Base-by-base conservation (phyloP, 2,797 vertebrate species). In the Petrocephalus schoutedeni region DNA sequence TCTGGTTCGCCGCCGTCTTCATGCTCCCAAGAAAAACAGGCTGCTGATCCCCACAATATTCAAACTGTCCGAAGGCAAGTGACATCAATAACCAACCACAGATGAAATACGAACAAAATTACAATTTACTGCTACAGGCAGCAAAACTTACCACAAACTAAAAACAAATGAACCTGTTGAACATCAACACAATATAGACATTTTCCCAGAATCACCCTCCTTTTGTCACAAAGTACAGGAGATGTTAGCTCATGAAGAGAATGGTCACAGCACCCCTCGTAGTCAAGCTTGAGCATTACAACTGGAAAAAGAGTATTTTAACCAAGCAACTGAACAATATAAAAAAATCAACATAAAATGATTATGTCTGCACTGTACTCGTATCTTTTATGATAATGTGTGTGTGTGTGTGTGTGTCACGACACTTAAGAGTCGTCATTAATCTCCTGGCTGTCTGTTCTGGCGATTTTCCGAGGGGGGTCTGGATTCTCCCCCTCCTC, bases 401-500 rank as follows among this genome's bases (percentile, higher is more conserved):
- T 61, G 83, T 49, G 19, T 64, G 85, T 51, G 71, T 28, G 28
- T 28, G 28, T 71, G 10, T 89, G 36, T 89, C 89, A 89, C 91
- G 90, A 54, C 91, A 89, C 89, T 94, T 96, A 96, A 86, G 95
- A 96, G 93, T 97, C 96, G 88, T 97, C 96, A 54, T 96, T 96
- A 95, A 97, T 96, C 91, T 97, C 96, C 94, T 97, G 96, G 92
- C 96, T 96, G 92, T 96, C 96, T 92, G 96, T 96, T 91, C 96
- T 93, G 88, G 96, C 96, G 7, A 96, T 96, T 93, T 97, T 97
- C 91, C 95, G 93, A 0, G 96, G 96, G 4, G 96, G 96, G 4
- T 95, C 95, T 0, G 96, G 95, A 89, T 95, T 96, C 91, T 95
- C 96, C 0, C 93, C 93, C 89, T 96, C 96, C 5, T 93, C 95